A percentile compares a stretch with the other conserved stretches of the same genome.
phyloP scores from a whole-genome alignment of 35 echinoderm and acorn worm genomes.

The Chiridota heheva region DNA sequence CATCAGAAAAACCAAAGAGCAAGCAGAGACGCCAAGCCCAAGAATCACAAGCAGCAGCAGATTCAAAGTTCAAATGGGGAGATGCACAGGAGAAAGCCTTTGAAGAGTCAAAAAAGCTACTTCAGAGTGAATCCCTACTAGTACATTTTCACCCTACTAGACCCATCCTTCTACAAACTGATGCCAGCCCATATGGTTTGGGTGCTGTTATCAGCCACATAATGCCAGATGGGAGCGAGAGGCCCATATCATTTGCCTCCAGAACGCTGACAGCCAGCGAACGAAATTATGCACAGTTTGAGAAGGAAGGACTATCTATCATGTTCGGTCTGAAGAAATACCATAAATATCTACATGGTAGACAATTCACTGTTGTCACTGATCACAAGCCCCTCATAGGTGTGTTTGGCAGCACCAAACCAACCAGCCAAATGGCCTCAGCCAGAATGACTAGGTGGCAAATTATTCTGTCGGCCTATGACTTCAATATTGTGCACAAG shows the following conservation, averaged over 20 bases:
- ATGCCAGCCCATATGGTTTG: conserved; percentile 65
- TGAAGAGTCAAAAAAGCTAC: conserved; percentile 38
- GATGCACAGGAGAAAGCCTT: conserved; percentile 34
- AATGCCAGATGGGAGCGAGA: conserved; percentile 27
- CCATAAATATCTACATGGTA: conserved; percentile 51
- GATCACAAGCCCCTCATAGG: conserved; percentile 57
- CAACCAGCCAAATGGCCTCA: conserved; percentile 42
- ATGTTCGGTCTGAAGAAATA: conserved; percentile 56
- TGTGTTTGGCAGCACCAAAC: conserved; percentile 32
- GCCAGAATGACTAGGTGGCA: conserved; percentile 59
- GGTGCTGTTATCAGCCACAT: conserved; percentile 51
- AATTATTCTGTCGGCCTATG: conserved; percentile 54
- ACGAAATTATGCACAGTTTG: conserved; percentile 60
- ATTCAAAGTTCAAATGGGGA: background rate
- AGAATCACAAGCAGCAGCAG: background rate
- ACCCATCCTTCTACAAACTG: conserved; percentile 34
- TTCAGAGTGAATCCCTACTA: conserved; percentile 31
- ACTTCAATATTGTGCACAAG: conserved; percentile 47
- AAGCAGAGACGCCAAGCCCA: background rate
- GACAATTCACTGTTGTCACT: conserved; percentile 53
- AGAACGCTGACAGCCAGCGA: conserved; percentile 32
- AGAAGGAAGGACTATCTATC: conserved; percentile 54
- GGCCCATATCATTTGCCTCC: conserved; percentile 55
- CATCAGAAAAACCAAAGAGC: background rate
- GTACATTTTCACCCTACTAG: conserved; percentile 42